Evolutionary conservation across 2,797 vertebrate species (phyloP), one percentile per base, ranked within the genome.

Genomic region (Microctenopoma steveboyesi): DNA sequence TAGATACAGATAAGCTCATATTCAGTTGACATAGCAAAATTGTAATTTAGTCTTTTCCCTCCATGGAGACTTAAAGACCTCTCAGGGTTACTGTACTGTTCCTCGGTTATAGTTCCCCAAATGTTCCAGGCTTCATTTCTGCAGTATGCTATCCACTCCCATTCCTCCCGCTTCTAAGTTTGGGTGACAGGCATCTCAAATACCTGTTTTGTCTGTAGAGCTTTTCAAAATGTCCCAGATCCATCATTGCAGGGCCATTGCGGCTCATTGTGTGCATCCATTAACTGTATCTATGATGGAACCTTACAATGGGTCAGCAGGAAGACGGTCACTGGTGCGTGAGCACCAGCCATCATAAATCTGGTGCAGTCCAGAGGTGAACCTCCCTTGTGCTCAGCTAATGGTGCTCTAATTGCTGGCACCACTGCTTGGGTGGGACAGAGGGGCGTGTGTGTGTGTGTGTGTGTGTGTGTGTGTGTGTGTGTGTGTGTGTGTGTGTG

Each of bases 261-360:
- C 84, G 82, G 81, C 83, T 81, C 87, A 86, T 81, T 91, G 89
- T 88, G 82, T 65, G 78, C 83, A 85, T 88, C 88, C 89, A 91
- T 93, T 92, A 91, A 89, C 85, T 87, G 81, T 84, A 90, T 85
- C 81, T 81, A 82, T 76, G 81, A 75, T 66, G 81, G 85, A 85
- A 61, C 59, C 83, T 88, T 82, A 90, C 89, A 92, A 89, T 88
- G 74, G 80, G 78, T 76, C 77, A 58, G 78, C 81, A 74, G 87
- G 83, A 89, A 87, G 83, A 81, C 81, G 88, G 86, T 92, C 90
- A 89, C 72, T 74, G 84, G 86, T 88, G 92, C 85, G 63, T 92
- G 79, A 84, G 83, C 68, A 81, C 64, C 81, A 52, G 52, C 84
- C 81, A 54, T 87, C 89, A 88, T 93, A 91, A 93, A 93, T 93